Evolutionary conservation across 2,113 vertebrate species (phyloP).

Genomic region (Brachirus orientalis): DNA sequence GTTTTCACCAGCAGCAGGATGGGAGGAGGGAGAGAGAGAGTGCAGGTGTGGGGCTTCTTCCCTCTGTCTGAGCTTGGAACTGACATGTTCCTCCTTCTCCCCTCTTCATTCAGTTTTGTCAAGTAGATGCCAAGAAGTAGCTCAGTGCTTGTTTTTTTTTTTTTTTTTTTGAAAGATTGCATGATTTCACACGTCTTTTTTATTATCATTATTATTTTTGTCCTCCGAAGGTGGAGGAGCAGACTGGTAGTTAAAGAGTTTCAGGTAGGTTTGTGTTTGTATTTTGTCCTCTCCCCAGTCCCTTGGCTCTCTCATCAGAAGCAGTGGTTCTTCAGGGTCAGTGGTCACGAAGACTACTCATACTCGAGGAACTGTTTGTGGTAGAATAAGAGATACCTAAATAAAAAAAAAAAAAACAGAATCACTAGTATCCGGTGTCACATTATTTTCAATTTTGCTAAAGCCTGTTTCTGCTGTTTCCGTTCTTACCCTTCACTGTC

Average conservation of each 20-base stretch:
- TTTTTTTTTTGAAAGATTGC: conserved; percentile 69
- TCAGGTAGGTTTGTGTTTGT: conserved; percentile 87
- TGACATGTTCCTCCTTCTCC: conserved; percentile 53
- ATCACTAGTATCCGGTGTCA: not conserved
- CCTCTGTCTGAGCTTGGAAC: conserved; percentile 70
- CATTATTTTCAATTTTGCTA: not conserved
- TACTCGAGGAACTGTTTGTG: conserved; percentile 98
- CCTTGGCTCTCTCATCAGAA: conserved; percentile 41
- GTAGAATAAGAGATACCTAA: conserved; percentile 94
- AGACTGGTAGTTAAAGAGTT: conserved; percentile 73
- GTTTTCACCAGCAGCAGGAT: conserved; percentile 62
- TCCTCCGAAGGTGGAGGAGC: conserved; percentile 53
- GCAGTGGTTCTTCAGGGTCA: conserved; percentile 58
- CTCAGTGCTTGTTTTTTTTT: conserved; percentile 85
- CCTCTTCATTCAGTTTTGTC: conserved; percentile 86
- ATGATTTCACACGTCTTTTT: conserved; percentile 69
- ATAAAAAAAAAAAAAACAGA: not conserved
- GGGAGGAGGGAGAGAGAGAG: conserved; percentile 16
- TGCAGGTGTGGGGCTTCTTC: conserved; percentile 30
- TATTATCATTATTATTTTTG: conserved; percentile 2
- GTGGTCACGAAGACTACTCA: conserved; percentile 85
- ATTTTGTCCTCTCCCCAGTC: conserved; percentile 74
- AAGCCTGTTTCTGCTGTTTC: not conserved
- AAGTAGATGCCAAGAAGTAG: conserved; percentile 89
- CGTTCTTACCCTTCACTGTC: conserved; percentile 95